Percentiles rank a stretch among this genome's conserved stretches.
phyloP scores from a whole-genome alignment of 2,797 vertebrate genomes.

The Lophotriccus pileatus region DNA sequence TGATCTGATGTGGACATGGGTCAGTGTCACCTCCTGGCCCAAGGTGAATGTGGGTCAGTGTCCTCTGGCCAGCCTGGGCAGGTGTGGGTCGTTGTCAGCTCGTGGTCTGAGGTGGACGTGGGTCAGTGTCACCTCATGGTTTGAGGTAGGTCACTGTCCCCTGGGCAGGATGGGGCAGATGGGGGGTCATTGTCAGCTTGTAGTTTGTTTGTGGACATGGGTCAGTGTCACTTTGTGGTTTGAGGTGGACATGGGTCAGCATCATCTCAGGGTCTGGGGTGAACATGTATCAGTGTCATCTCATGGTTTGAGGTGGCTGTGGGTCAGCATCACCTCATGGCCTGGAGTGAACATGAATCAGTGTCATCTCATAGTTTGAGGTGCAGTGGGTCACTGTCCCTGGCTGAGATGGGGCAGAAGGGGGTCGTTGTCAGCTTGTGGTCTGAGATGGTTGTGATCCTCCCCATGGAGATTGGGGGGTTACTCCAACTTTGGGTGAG shows the following conservation, averaged over 20 bases:
- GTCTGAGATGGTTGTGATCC: background rate
- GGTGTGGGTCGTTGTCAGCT: background rate
- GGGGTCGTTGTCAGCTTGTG: background rate
- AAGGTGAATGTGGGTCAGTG: background rate
- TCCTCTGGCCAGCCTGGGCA: background rate
- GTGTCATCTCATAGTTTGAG: background rate
- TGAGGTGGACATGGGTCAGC: background rate
- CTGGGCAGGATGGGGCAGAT: background rate
- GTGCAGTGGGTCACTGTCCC: background rate
- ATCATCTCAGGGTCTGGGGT: background rate
- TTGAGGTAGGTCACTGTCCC: background rate
- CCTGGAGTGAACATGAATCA: background rate
- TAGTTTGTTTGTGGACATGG: background rate
- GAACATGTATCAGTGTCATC: background rate
- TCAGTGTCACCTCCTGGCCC: background rate
- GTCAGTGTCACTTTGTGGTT: background rate
- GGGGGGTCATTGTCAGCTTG: background rate
- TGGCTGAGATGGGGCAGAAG: background rate
- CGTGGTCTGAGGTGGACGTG: fast-evolving
- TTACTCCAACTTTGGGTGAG: background rate
- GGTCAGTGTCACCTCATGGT: background rate
- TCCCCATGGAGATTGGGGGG: background rate
- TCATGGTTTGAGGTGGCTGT: background rate
- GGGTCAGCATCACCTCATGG: background rate
- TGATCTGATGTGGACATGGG: background rate